Base-by-base conservation (phyloP, 2,888 invertebrate genomes). In the Microctonus brassicae region DNA sequence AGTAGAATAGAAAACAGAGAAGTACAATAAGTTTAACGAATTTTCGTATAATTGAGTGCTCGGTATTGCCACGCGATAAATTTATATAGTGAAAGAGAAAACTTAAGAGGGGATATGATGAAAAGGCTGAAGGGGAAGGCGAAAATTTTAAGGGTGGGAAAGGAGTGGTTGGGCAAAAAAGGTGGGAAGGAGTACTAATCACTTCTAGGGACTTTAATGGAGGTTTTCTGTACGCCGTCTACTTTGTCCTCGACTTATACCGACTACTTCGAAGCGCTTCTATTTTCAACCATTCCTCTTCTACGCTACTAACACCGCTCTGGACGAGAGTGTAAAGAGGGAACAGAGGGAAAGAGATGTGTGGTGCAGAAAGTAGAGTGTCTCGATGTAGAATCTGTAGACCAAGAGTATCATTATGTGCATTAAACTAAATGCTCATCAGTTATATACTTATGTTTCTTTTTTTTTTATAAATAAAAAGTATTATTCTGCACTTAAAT, bases 171-270 rank as follows among this genome's bases (percentile, higher is more conserved):
- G 64, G 52, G 65, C 67, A 75, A 77, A 70, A 57, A 53, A 72
- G 73, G 70, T 75, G 73, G 70, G 71, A 75, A 77, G 77, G 75
- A 75, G 84, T 84, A 86, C 87, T 87, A 87, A 87, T 87, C 87
- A 86, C 87, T 87, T 87, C 84, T 84, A 82, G 84, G 83, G 87
- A 87, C 84, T 87, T 86, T 87, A 87, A 87, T 87, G 87, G 87
- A 87, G 86, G 84, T 87, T 87, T 87, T 87, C 87, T 87, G 87
- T 87, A 85, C 84, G 80, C 83, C 84, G 86, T 86, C 87, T 85
- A 85, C 85, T 86, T 86, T 84, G 86, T 86, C 86, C 86, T 85
- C 82, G 83, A 85, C 86, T 86, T 85, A 85, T 84, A 85, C n/a
- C 85, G 80, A 83, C 84, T 83, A 77, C 81, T 76, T 10, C 26